Base-by-base conservation (phyloP, 2,113 vertebrate species). In the Toxotes chatareus region DNA sequence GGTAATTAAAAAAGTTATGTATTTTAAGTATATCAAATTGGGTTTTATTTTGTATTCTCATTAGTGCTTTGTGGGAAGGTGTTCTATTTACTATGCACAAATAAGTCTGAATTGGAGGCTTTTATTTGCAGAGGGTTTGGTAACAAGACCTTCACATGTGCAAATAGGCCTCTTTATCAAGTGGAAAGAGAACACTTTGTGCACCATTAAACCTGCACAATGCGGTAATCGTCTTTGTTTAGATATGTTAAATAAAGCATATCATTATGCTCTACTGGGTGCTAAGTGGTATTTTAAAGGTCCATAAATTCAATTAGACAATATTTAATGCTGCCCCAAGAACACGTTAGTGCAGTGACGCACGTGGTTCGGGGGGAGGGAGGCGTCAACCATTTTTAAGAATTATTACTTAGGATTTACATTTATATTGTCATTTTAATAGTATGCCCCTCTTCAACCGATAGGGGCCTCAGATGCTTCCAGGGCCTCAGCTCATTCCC, bases 361-460 rank as follows among this genome's bases (percentile, higher is more conserved):
- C 91, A 80, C 79, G 76, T 85, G 88, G 91, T 86, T 60, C 44
- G 63, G 80, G 62, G 62, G 89, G 79, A 82, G 82, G 67, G 87
- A 83, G 68, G 34, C 55, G 51, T 89, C 90, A 88, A 88, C 79
- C 81, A 79, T 95, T 94, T 91, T 95, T 94, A 95, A 94, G 95
- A 96, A 94, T 94, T 95, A 94, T 94, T 93, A 92, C 92, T 82
- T 78, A 94, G 91, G 95, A 95, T 95, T 95, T 96, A 95, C 95
- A 96, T 96, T 96, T 97, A 96, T 96, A 96, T 95, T 96, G 93
- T 94, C 89, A 87, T 92, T 96, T 95, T 96, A 96, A 96, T 96
- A 94, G 94, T 84, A 90, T 90, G 72, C 42, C 88, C 90, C 59
- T 82, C 92, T 92, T 93, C 81, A 87, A 91, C 93, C 88, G 78